Conservation (phyloP, 2,888 invertebrate species). For the Idaea aversata region DNA sequence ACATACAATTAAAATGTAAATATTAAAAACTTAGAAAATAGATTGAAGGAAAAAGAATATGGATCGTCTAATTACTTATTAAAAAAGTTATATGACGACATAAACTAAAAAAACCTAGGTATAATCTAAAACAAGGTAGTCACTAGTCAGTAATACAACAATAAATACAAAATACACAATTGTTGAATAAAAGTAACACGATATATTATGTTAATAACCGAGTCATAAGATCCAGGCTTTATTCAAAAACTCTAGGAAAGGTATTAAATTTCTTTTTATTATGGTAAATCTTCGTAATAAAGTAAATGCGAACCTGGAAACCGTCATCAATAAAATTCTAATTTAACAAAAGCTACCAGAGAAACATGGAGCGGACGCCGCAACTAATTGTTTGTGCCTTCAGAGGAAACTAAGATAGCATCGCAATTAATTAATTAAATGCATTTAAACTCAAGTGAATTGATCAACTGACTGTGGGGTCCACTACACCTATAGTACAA, state of each 20-base stretch:
- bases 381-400: conserved; percentile 64
- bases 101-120: no score
- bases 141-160: no score
- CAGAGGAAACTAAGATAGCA: conserved; percentile 52
- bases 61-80: no score
- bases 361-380: conserved; percentile 17
- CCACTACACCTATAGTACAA: conserved; percentile 29
- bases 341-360: conserved; percentile 44
- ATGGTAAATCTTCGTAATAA: conserved; percentile 1
- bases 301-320: conserved; percentile 34
- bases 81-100: no score
- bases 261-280: neutral
- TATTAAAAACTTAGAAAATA: no score
- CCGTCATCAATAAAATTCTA: conserved; percentile 37
- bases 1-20: neutral
- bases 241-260: no score
- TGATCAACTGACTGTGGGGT: conserved; percentile 62
- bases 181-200: no score
- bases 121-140: no score
- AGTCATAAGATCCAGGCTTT: no score
- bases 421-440: conserved; percentile 75
- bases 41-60: neutral
- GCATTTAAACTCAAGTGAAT: conserved; percentile 62
- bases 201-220: no score
- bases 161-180: no score